These are phyloP conservation scores for Neodiprion lecontei DNA, from an alignment of 1,140 invertebrate species.

Conservation along the genomic window DNA sequence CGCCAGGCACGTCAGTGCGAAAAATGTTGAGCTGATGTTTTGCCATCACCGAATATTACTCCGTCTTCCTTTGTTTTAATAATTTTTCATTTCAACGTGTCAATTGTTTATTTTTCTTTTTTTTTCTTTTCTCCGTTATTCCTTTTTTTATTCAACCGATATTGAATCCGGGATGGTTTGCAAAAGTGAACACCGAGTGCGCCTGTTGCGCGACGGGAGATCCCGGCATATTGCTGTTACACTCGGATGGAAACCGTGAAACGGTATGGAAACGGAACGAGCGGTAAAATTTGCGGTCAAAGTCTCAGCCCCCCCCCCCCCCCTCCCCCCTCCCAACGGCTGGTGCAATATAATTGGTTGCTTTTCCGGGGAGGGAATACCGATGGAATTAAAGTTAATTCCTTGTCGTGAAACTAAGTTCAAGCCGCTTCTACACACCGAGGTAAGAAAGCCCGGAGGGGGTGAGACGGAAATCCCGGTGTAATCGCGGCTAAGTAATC, in stretches of 20 bases:
- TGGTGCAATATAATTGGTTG: neutral
- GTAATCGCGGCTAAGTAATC: slow-evolving; percentile 16
- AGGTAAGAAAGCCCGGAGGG: neutral
- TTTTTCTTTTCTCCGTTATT: too few species aligned
- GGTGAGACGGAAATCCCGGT: neutral
- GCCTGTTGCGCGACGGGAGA: too few species aligned
- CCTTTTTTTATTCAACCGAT: too few species aligned
- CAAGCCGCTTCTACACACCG: neutral
- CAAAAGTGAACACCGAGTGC: too few species aligned
- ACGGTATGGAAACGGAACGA: neutral
- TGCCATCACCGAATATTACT: too few species aligned
- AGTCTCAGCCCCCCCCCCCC: neutral
- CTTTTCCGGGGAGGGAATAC: neutral
- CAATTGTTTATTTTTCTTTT: too few species aligned
- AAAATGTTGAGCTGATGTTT: too few species aligned
- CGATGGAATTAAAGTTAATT: slow-evolving; percentile 11
- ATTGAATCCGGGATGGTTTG: too few species aligned
- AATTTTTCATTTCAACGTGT: too few species aligned
- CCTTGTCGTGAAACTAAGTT: slow-evolving; percentile 5
- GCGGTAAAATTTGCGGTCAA: neutral
- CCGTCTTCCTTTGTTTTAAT: too few species aligned
- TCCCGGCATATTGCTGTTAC: too few species aligned
- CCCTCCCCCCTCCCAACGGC: neutral
- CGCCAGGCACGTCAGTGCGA: too few species aligned
- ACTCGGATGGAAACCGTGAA: neutral